These are phyloP conservation scores for Neogale vison DNA, from an alignment of 2,113 vertebrate genomes.

Conservation along the genomic window DNA sequence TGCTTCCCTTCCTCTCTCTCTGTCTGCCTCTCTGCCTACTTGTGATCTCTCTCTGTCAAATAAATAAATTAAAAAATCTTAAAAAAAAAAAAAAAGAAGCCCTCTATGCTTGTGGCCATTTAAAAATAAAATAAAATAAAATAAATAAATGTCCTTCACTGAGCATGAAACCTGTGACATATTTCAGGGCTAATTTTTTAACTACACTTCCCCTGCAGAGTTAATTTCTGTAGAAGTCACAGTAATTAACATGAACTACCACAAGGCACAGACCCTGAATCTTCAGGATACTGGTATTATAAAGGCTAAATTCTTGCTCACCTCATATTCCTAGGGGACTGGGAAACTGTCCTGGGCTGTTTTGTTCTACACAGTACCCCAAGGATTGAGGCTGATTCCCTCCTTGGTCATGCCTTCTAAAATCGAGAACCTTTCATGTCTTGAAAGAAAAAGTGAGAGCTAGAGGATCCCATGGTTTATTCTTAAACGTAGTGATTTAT, in stretches of 20 bases:
- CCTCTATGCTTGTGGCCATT: no score
- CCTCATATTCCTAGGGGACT: background rate
- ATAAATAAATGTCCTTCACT: background rate
- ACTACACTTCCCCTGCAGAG: background rate
- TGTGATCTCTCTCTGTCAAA: no score
- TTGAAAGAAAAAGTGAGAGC: background rate
- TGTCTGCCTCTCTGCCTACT: no score
- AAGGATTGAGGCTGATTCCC: background rate
- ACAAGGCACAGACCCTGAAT: background rate
- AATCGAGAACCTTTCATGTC: background rate
- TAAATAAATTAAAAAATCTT: no score
- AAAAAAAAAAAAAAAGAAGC: no score
- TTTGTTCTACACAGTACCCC: fast-evolving
- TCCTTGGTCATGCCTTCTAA: background rate
- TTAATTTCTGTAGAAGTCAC: background rate
- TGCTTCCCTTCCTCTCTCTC: no score
- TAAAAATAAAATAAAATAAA: no score
- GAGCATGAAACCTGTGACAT: background rate
- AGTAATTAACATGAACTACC: background rate
- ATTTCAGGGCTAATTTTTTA: background rate
- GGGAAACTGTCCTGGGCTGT: background rate
- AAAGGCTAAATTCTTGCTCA: background rate
- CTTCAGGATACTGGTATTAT: background rate
- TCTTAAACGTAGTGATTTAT: background rate
- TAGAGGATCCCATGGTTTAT: background rate